These are phyloP conservation scores for Malurus elegans DNA, from an alignment of 2,113 vertebrate genomes.

Conservation along the genomic window DNA sequence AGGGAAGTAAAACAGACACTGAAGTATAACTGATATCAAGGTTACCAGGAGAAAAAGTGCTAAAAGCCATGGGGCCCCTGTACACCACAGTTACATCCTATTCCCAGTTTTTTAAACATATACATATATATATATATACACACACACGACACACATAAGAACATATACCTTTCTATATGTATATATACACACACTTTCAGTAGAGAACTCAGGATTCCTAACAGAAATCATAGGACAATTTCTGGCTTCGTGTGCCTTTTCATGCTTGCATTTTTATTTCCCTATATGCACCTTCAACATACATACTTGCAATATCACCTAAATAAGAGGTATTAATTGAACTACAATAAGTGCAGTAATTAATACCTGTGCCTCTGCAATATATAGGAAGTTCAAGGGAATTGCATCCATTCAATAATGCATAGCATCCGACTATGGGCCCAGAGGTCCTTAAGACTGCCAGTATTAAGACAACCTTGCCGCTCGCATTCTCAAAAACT, in stretches of 20 bases:
- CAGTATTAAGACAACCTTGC: not conserved
- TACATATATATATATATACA: not conserved
- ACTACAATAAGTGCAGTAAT: not conserved
- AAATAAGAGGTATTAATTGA: not conserved
- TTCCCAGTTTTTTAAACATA: not conserved
- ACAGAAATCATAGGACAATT: not conserved
- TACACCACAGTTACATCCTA: not conserved
- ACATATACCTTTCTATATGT: not conserved
- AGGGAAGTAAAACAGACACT: not conserved
- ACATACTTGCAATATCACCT: not conserved
- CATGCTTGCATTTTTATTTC: not conserved
- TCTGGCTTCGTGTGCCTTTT: not conserved
- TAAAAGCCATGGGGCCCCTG: not conserved
- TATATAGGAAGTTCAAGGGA: not conserved
- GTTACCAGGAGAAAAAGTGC: not conserved
- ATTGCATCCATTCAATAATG: not conserved
- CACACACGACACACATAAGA: fast-evolving
- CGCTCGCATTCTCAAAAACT: not conserved
- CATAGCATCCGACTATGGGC: not conserved
- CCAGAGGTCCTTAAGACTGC: not conserved
- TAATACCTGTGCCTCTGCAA: not conserved
- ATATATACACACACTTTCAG: not conserved
- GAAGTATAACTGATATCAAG: not conserved
- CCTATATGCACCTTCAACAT: not conserved
- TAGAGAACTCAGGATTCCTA: not conserved